Percentiles rank a stretch among this genome's conserved stretches.
Evolutionary conservation across 2,113 vertebrate species (phyloP).

Genomic region (Smithornis capensis): DNA sequence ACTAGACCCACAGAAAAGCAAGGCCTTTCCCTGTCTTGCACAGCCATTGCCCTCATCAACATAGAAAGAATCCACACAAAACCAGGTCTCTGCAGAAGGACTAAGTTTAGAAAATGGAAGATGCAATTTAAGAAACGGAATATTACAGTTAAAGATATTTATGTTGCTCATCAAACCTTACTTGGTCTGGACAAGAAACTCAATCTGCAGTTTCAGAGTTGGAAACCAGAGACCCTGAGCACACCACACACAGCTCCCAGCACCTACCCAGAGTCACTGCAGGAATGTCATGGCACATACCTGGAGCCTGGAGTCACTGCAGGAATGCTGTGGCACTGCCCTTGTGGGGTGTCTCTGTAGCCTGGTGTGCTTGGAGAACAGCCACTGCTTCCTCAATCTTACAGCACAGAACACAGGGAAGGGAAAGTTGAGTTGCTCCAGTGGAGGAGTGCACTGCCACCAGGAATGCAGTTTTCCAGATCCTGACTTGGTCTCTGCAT

Average conservation of each 20-base stretch:
- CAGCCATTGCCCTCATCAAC: neutral
- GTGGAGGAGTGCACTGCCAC: rapidly evolving
- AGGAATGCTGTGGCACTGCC: neutral
- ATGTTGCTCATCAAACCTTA: neutral
- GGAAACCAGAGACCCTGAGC: neutral
- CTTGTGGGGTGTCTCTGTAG: conserved; percentile 64
- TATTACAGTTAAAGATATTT: neutral
- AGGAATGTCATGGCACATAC: neutral
- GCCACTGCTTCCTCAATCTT: conserved; percentile 91
- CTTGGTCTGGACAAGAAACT: neutral
- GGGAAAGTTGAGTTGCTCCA: neutral
- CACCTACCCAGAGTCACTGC: conserved; percentile 38
- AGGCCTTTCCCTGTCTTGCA: neutral
- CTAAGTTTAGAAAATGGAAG: neutral
- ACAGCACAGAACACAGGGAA: neutral
- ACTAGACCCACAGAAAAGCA: neutral
- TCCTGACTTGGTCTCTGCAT: no score
- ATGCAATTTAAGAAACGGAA: neutral
- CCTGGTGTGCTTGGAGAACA: conserved; percentile 90
- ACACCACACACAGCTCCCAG: rapidly evolving
- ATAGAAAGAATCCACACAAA: rapidly evolving
- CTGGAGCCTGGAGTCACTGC: conserved; percentile 20
- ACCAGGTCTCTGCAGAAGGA: neutral
- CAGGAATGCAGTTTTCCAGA: neutral
- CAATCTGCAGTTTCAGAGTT: neutral